Conservation (phyloP, 2,113 vertebrate genomes). For the Natator depressus region DNA sequence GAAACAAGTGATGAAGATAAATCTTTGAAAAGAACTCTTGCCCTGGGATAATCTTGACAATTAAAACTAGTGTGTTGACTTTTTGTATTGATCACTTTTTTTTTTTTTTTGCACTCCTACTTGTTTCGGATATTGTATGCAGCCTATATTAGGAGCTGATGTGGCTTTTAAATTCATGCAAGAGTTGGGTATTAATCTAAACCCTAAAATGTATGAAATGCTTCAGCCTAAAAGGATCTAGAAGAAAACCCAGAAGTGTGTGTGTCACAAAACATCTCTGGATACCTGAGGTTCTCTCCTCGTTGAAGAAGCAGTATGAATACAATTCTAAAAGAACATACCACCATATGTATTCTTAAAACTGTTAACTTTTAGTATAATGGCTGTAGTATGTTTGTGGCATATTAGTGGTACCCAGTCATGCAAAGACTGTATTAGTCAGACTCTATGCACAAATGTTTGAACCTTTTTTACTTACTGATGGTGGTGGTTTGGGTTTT, state of each 20-base stretch:
- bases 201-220: slow-evolving; percentile 67
- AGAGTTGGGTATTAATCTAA: slow-evolving; percentile 74
- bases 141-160: slow-evolving; percentile 77
- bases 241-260: slow-evolving; percentile 54
- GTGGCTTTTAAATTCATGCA: slow-evolving; percentile 72
- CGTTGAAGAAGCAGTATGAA: slow-evolving; percentile 67
- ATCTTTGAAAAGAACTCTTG: slow-evolving; percentile 81
- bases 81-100: slow-evolving; percentile 81
- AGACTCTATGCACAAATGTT: slow-evolving; percentile 70
- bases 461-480: slow-evolving; percentile 18
- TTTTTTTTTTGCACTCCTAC: slow-evolving; percentile 80
- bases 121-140: slow-evolving; percentile 76
- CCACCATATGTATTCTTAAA: slow-evolving; percentile 62
- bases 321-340: slow-evolving; percentile 62
- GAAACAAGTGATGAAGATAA: slow-evolving; percentile 74
- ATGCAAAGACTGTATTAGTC: slow-evolving; percentile 57
- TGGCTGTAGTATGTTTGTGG: slow-evolving; percentile 64
- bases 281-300: slow-evolving; percentile 44
- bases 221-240: slow-evolving; percentile 68
- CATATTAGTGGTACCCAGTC: slow-evolving; percentile 61
- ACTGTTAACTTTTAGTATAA: slow-evolving; percentile 57
- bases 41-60: slow-evolving; percentile 88
- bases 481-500: slow-evolving; percentile 61
- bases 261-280: slow-evolving; percentile 44
- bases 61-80: slow-evolving; percentile 84